Conservation (phyloP, 1,140 invertebrate species). For the Eufriesea mexicana region DNA sequence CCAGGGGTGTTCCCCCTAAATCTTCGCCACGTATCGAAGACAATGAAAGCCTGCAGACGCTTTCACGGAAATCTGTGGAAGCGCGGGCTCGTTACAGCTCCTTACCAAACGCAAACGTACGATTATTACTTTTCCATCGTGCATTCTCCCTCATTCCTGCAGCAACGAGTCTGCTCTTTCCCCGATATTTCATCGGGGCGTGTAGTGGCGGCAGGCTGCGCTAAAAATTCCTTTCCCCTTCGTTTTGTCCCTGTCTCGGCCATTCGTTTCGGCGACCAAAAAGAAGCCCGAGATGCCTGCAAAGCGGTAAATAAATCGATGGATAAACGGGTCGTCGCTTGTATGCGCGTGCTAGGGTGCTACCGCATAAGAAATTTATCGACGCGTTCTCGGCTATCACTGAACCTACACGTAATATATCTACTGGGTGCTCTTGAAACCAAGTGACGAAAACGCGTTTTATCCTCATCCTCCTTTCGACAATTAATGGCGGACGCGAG, state of each 20-base stretch:
- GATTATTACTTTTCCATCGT: constrained; percentile 33
- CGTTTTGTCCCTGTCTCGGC: constrained; percentile 15
- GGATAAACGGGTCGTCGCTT: constrained; percentile 49
- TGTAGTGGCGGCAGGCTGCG: neutral
- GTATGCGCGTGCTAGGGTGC: constrained; percentile 16
- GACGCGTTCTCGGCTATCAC: constrained; percentile 45
- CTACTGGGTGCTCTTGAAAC: constrained; percentile 38
- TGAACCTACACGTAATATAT: constrained; percentile 1
- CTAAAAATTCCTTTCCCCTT: constrained; percentile 31
- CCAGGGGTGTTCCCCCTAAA: neutral
- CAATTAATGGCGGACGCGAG: no score
- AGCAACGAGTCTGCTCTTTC: neutral
- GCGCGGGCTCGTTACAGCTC: neutral
- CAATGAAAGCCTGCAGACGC: neutral
- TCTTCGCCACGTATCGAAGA: neutral
- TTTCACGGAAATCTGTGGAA: constrained; percentile 6
- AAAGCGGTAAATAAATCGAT: constrained; percentile 59
- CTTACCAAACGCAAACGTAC: constrained; percentile 8
- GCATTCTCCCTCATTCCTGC: neutral
- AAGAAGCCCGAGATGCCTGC: constrained; percentile 41
- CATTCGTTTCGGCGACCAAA: constrained; percentile 33
- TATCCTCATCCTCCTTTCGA: neutral
- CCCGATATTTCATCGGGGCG: constrained; percentile 27
- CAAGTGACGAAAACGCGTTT: no score
- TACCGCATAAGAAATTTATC: constrained; percentile 61